Conservation (phyloP, 2,797 vertebrate genomes). For the Malurus splendens region DNA sequence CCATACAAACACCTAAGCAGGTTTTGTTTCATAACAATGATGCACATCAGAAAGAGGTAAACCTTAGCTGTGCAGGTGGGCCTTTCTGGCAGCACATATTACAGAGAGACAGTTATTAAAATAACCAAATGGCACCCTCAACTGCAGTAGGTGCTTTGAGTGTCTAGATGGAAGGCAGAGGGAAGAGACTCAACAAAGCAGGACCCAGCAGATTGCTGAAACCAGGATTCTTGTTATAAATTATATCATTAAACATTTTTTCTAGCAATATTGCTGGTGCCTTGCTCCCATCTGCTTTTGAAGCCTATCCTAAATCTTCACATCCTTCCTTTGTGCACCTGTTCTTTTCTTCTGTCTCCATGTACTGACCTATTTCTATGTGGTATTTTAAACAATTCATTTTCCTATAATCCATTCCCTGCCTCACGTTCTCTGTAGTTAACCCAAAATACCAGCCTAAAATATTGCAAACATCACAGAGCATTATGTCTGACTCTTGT, state of each 20-base stretch:
- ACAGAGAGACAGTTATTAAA: background rate
- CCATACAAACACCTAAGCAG: conserved; percentile 66
- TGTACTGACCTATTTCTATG: background rate
- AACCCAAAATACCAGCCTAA: background rate
- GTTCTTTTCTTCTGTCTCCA: background rate
- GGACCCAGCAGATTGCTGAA: background rate
- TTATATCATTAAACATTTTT: background rate
- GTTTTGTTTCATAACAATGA: conserved; percentile 14
- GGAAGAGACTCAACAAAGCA: background rate
- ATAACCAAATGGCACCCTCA: background rate
- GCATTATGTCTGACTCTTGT: background rate
- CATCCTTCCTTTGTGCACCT: background rate
- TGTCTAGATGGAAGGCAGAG: background rate
- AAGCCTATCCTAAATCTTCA: background rate
- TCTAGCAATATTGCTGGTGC: background rate
- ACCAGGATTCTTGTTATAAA: background rate
- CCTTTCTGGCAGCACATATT: background rate
- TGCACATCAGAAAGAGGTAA: background rate
- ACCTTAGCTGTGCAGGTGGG: background rate
- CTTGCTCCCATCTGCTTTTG: background rate
- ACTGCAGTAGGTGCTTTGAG: background rate
- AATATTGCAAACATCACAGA: background rate
- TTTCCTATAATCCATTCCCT: background rate
- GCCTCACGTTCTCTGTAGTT: background rate
- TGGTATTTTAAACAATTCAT: background rate